Evolutionary conservation across 2,797 vertebrate genomes (phyloP).

Genomic region (Oophaga sylvatica): DNA sequence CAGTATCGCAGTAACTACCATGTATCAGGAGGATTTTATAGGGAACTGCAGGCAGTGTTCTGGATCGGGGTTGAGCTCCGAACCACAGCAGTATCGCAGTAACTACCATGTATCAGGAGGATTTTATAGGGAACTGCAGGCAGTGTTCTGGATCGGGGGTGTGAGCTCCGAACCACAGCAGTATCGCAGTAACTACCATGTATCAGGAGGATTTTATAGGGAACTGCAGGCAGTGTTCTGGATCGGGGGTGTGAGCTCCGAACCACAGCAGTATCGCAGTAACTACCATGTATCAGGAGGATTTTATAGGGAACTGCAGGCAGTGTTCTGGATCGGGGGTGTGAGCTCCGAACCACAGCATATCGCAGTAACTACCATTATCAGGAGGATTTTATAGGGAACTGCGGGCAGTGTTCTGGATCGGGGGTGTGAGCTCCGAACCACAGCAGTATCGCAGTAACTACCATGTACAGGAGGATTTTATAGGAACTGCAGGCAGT

Average conservation of each 20-base stretch:
- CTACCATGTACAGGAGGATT: neutral
- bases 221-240: neutral
- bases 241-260: too few relatives aligned
- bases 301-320: neutral
- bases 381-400: neutral
- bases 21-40: neutral
- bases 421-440: neutral
- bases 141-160: neutral
- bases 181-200: neutral
- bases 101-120: neutral
- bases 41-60: neutral
- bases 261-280: neutral
- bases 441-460: neutral
- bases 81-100: neutral
- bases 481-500: neutral
- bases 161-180: neutral
- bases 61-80: neutral
- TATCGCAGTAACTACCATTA: neutral
- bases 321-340: neutral
- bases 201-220: neutral
- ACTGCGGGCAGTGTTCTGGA: neutral
- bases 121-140: neutral
- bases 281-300: neutral
- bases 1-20: neutral
- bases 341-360: neutral